Base-by-base conservation (phyloP, 2,888 invertebrate species). In the Himalopsyche kuldschensis region DNA sequence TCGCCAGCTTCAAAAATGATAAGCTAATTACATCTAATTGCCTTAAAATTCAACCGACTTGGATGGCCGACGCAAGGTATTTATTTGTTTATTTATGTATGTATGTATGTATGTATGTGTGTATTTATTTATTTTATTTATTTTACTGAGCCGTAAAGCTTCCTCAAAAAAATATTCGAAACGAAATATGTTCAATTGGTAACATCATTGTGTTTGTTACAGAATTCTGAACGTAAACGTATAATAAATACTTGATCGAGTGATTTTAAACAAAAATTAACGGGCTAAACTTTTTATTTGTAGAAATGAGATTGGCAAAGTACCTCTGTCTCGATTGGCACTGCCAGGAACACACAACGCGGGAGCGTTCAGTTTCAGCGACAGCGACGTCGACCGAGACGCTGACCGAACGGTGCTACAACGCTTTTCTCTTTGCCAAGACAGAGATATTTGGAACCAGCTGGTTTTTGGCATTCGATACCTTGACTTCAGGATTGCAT, bases 401-500 rank as follows among this genome's bases (percentile, higher is more conserved):
- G 15, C 63, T 10, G 46, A 63, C 17, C 81, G 79, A 27, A 78
- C 27, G 11, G 78, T 83, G 77, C 63, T 85, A 20, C 48, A 84
- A 10, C 90, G 87, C 87, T 91, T 91, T 87, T 89, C 91, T 32
- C 89, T 92, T 1, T 92, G 92, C 87, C 97, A 97, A 89, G 96
- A 97, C 88, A 93, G 95, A 84, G 94, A 94, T 87, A 92, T 97
- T 79, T 97, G 96, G 95, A 94, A 94, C 0, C 97, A 97, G 88
- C 91, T 97, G n/a, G 95, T 96, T 0, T 95, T 95, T 88, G 97
- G 97, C 80, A 94, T 96, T 87, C 92, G 97, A 88, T 97, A 96
- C 89, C 91, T 97, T 79, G 97, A 97, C 89, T 92, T 97, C 81
- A 93, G 96, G 87, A 93, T 97, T 86, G 96, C 95, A 84, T 96